phyloP scores from a whole-genome alignment of 2,113 vertebrate genomes.

The Oreochromis aureus region DNA sequence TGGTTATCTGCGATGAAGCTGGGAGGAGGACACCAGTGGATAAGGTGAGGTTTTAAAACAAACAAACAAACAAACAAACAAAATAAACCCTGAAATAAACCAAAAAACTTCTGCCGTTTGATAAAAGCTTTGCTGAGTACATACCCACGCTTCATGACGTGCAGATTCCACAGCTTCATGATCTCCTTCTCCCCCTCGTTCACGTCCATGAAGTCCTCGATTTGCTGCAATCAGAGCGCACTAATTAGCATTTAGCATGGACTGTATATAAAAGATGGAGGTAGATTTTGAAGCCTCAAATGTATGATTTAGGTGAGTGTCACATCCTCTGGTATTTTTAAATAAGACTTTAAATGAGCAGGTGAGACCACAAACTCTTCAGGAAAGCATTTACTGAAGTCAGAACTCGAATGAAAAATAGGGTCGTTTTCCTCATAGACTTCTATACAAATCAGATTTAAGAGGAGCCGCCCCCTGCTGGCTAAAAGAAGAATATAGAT shows the following conservation, averaged over 20 bases:
- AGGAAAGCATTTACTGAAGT: not conserved
- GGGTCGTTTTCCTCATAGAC: not conserved
- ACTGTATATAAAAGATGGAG: not conserved
- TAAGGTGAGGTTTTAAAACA: not conserved
- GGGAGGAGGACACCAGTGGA: not conserved
- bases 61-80: accelerated
- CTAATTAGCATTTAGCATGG: not conserved
- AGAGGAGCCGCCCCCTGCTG: not conserved
- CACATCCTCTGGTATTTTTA: not conserved
- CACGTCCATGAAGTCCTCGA: conserved; percentile 96
- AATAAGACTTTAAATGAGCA: not conserved
- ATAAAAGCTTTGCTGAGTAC: not conserved
- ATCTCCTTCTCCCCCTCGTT: conserved; percentile 99
- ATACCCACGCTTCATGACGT: conserved; percentile 94
- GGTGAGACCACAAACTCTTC: not conserved
- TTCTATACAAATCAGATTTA: not conserved
- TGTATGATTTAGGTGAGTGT: not conserved
- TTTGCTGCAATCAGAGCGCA: conserved; percentile 79
- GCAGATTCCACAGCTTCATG: conserved; percentile 98
- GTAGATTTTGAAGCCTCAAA: not conserved
- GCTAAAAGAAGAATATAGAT: not conserved
- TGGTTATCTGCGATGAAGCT: conserved; percentile 99
- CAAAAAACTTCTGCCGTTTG: not conserved
- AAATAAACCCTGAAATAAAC: not conserved
- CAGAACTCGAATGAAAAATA: accelerated